Conservation (phyloP, 2,113 vertebrate genomes). For the Chascanopsetta lugubris region DNA sequence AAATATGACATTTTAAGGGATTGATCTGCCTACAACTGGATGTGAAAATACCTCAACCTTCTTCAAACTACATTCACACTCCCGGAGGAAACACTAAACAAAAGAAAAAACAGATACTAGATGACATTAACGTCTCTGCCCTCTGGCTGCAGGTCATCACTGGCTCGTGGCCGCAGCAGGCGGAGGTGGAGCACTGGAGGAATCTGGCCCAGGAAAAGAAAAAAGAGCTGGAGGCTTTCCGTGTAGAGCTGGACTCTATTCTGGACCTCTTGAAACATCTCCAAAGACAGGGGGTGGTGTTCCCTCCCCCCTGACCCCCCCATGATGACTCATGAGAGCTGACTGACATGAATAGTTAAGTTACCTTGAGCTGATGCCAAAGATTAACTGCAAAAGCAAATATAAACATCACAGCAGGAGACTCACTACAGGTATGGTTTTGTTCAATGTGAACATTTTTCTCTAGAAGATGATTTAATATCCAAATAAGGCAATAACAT, state of each 20-base stretch:
- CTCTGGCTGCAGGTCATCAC: conserved; percentile 80
- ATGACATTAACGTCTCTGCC: background rate
- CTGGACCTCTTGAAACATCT: conserved; percentile 89
- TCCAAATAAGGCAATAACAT: background rate
- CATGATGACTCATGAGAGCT: background rate
- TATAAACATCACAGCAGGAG: too few species aligned
- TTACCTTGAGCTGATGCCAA: too few species aligned
- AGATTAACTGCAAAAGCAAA: too few species aligned
- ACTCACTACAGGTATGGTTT: too few species aligned
- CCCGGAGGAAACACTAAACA: too few species aligned
- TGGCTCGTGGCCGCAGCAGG: conserved; percentile 72
- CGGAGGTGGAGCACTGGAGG: conserved; percentile 85
- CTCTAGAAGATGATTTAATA: background rate
- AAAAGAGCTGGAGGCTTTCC: conserved; percentile 88
- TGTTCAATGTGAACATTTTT: background rate
- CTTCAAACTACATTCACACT: too few species aligned
- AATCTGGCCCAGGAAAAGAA: conserved; percentile 86
- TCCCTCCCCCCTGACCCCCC: conserved; percentile 50
- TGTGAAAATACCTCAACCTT: too few species aligned
- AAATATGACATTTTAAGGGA: too few species aligned
- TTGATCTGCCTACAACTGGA: too few species aligned
- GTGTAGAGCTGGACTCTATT: conserved; percentile 91
- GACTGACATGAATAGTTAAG: background rate
- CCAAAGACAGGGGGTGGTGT: conserved; percentile 87
- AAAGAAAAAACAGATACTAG: background rate